Conservation (phyloP, 2,797 vertebrate genomes). For the Monodelphis domestica region DNA sequence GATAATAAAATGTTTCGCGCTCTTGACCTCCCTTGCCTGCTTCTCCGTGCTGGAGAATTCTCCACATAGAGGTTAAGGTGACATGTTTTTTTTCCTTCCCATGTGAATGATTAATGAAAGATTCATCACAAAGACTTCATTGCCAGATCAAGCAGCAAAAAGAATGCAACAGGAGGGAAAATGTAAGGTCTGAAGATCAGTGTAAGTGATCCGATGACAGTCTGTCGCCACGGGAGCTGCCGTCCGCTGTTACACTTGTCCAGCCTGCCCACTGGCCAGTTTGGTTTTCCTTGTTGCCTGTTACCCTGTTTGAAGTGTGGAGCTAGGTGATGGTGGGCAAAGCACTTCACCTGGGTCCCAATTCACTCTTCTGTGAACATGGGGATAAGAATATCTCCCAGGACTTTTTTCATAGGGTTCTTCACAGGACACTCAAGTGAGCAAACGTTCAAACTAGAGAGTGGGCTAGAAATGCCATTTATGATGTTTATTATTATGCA, state of each 20-base stretch:
- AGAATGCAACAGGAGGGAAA: constrained; percentile 13
- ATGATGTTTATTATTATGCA: neutral
- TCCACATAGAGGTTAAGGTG: constrained; percentile 59
- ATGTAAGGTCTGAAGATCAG: constrained; percentile 30
- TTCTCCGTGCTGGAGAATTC: constrained; percentile 44
- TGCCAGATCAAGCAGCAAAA: constrained; percentile 49
- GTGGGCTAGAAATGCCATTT: neutral
- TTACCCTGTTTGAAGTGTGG: constrained; percentile 23
- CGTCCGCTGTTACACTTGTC: neutral
- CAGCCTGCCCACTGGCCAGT: neutral
- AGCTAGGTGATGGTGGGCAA: no score
- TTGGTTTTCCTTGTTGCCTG: neutral
- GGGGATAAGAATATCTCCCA: no score
- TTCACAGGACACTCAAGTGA: neutral
- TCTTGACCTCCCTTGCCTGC: constrained; percentile 65
- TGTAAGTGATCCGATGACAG: neutral
- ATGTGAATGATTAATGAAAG: constrained; percentile 51
- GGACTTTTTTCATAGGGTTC: neutral
- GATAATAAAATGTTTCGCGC: constrained; percentile 57
- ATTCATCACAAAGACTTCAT: constrained; percentile 38
- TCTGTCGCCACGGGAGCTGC: neutral
- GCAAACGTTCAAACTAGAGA: neutral
- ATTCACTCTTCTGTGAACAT: neutral
- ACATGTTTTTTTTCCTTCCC: constrained; percentile 46
- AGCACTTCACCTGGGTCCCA: neutral